Conservation (phyloP, 1,140 invertebrate genomes). For the Pachyrhynchus sulphureomaculatus region DNA sequence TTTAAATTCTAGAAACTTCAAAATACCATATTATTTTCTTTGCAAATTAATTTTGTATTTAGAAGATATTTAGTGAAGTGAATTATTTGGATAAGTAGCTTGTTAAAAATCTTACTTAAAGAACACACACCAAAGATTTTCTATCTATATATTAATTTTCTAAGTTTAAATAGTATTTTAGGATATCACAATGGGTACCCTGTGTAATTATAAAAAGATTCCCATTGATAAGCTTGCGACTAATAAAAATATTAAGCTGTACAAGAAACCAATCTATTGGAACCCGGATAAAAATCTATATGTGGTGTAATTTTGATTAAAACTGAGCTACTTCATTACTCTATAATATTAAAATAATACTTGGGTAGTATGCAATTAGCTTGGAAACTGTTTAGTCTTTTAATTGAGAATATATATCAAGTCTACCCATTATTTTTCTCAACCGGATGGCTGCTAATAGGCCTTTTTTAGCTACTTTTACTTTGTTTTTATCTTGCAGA, state of each 20-base stretch:
- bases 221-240: constrained; percentile 2
- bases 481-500: constrained; percentile 4
- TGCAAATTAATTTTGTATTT: too few species aligned
- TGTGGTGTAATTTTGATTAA: constrained; percentile 28
- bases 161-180: too few species aligned
- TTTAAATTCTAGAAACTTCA: too few species aligned
- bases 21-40: too few species aligned
- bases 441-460: constrained; percentile 32
- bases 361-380: constrained; percentile 36
- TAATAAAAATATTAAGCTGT: constrained; percentile 9
- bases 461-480: constrained; percentile 3
- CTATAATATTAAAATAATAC: constrained; percentile 30
- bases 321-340: constrained; percentile 31
- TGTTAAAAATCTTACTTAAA: too few species aligned
- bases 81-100: too few species aligned
- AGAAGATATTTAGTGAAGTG: too few species aligned
- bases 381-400: constrained; percentile 36
- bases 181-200: too few species aligned
- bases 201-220: too few species aligned
- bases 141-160: too few species aligned
- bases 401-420: constrained; percentile 39
- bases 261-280: constrained; percentile 7
- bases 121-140: too few species aligned
- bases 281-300: constrained; percentile 13
- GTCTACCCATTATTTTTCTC: constrained; percentile 35